phyloP scores from a whole-genome alignment of 2,113 vertebrate genomes.

The Cynocephalus volans region DNA sequence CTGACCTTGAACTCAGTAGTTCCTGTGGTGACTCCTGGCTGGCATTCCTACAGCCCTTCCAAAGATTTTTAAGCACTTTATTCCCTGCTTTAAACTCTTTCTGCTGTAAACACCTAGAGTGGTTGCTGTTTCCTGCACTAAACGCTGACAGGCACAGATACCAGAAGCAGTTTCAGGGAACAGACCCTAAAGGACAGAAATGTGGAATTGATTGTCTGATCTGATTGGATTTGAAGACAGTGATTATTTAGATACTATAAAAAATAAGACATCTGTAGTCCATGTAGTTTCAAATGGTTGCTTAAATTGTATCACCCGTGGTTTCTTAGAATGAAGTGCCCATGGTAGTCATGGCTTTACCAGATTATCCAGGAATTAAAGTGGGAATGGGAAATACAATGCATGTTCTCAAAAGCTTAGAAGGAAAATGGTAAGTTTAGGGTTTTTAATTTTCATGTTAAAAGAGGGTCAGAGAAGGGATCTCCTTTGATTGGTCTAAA shows the following conservation, averaged over 20 bases:
- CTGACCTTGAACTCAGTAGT: background rate
- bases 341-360: background rate
- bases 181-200: background rate
- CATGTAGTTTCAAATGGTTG: background rate
- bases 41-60: background rate
- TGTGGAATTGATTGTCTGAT: background rate
- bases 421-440: background rate
- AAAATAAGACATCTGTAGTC: background rate
- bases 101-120: background rate
- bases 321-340: background rate
- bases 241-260: background rate
- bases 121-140: background rate
- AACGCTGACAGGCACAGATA: background rate
- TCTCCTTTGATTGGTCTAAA: background rate
- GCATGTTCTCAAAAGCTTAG: background rate
- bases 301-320: background rate
- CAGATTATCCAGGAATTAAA: background rate
- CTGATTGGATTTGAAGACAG: background rate
- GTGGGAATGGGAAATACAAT: background rate
- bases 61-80: background rate
- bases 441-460: slow-evolving; percentile 6
- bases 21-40: background rate
- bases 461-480: slow-evolving; percentile 13
- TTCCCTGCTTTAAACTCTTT: background rate
- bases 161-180: background rate